These are phyloP conservation scores for Andinoacara biseriatus DNA, from an alignment of 2,113 vertebrate species.

Conservation along the genomic window DNA sequence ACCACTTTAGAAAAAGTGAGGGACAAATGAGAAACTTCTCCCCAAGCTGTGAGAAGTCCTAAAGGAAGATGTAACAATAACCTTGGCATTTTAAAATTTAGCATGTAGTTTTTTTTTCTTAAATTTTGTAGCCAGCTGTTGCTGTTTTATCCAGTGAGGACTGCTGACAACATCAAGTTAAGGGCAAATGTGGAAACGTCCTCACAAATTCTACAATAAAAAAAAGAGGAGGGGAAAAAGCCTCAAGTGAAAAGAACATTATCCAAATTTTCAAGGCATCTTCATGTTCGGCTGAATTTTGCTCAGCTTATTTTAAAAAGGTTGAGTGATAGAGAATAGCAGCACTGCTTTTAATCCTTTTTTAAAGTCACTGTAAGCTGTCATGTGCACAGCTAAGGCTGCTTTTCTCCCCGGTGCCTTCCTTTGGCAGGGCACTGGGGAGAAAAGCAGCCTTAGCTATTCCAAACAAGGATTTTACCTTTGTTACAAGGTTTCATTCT, in stretches of 20 bases:
- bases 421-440: background rate
- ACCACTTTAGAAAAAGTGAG: conserved; percentile 16
- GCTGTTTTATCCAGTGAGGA: conserved; percentile 21
- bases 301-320: background rate
- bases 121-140: conserved; percentile 23
- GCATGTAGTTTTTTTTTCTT: background rate
- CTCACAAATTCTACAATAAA: background rate
- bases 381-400: conserved; percentile 6
- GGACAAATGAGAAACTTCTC: background rate
- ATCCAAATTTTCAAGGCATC: background rate
- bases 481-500: background rate
- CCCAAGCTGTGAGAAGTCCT: conserved; percentile 7
- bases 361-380: background rate
- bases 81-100: conserved; percentile 43
- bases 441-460: background rate
- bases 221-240: background rate
- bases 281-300: background rate
- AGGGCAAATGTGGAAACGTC: conserved; percentile 5
- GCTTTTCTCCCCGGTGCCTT: background rate
- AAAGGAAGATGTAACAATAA: conserved; percentile 29
- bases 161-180: conserved; percentile 34
- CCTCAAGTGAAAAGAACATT: background rate
- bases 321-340: background rate
- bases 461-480: background rate
- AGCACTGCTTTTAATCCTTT: background rate